Base-by-base conservation (phyloP, 1,140 invertebrate genomes). In the Phymastichus coffea region DNA sequence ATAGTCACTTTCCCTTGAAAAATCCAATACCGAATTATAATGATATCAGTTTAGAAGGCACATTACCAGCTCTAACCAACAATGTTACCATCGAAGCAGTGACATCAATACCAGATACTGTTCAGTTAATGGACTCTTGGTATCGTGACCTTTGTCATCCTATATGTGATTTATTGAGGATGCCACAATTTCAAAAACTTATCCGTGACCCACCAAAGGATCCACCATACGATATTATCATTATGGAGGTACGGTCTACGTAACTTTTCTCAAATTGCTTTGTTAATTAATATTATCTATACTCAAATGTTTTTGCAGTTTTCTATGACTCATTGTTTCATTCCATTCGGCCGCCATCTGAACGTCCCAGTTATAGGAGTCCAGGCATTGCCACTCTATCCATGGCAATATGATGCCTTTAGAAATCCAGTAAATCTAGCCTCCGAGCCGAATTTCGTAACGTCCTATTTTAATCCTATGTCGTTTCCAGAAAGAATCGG, bases 401-500 rank as follows among this genome's bases (percentile, higher is more conserved):
- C 68, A 4, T 87, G 84, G 84, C 70, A 84, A 0, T 79, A 81
- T 40, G 79, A 81, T 15, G 73, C 80, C 57, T 65, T 83, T n/a
- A 85, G 82, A 2, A 85, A 84, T 66, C 82, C 84, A 2, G 69
- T 81, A n/a, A 81, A 81, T 23, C 77, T 81, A 0, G 72, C 85
- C 4, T 15, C 80, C 82, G 35, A 80, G 82, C 65, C 86, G 81
- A 4, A 74, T 12, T 0, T 58, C 0, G 62, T 65, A 22, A 40
- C 66, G 14, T 67, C 74, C 1, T 83, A 77, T 1, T 66, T 70
- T 10, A 55, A 76, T 72, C 14, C 83, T 84, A 88, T 89, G 87
- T 83, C 64, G n/a, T 82, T 88, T 37, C 80, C 74, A 68, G 78
- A 89, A 67, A 76, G 87, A 44, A 68, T 86, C n/a, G 56, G 51